Conservation (phyloP, 2,113 vertebrate genomes). For the Cryptotis parvus region DNA sequence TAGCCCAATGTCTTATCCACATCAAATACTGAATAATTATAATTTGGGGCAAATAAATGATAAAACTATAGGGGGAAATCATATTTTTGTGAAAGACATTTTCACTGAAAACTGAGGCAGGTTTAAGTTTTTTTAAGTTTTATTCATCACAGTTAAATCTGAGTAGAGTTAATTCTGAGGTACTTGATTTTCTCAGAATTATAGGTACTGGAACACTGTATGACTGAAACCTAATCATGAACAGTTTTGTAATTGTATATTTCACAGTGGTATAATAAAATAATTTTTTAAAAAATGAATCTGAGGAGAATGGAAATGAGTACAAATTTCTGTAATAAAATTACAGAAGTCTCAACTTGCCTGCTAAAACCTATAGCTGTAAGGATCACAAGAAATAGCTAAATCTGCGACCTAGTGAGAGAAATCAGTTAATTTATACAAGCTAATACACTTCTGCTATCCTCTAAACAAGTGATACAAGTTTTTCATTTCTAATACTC, state of each 20-base stretch:
- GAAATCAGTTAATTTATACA: not conserved
- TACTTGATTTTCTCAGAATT: too few species aligned
- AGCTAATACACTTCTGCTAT: not conserved
- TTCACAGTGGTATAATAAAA: too few species aligned
- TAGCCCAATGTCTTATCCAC: not conserved
- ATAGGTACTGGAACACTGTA: too few species aligned
- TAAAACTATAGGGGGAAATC: not conserved
- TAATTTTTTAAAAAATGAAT: too few species aligned
- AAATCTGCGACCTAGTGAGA: not conserved
- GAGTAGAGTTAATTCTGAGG: too few species aligned
- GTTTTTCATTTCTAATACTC: constrained; percentile 45
- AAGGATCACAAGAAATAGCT: not conserved
- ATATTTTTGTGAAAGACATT: not conserved
- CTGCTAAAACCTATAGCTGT: not conserved
- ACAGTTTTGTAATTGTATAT: too few species aligned
- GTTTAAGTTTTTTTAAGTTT: constrained; percentile 27
- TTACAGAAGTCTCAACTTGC: not conserved
- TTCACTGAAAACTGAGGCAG: constrained; percentile 48
- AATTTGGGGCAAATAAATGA: not conserved
- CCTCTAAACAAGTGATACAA: constrained; percentile 5
- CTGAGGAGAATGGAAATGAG: constrained; percentile 55
- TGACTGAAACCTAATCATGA: too few species aligned
- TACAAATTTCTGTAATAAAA: constrained; percentile 33
- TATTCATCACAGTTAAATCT: not conserved
- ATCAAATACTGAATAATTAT: constrained; percentile 19